phyloP scores from a whole-genome alignment of 2,113 vertebrate species.

The Notiomystis cincta region DNA sequence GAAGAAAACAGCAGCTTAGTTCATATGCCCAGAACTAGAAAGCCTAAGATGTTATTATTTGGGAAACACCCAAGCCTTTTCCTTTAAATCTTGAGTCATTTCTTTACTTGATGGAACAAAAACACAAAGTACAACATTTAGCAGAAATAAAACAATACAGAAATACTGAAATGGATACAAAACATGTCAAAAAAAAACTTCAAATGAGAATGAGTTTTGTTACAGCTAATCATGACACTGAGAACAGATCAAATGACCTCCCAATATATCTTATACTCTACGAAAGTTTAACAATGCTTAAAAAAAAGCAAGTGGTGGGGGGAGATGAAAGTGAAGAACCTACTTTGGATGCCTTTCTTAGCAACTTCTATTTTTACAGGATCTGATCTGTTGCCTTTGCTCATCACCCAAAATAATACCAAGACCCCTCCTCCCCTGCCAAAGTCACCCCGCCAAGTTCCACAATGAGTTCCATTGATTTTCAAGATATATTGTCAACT shows the following conservation, averaged over 20 bases:
- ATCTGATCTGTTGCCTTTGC: constrained; percentile 17
- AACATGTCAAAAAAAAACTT: constrained; percentile 11
- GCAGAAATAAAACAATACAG: constrained; percentile 29
- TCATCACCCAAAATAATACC: constrained; percentile 51
- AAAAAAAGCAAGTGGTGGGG: not conserved
- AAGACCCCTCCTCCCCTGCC: constrained; percentile 9
- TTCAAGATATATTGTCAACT: constrained; percentile 57
- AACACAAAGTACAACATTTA: constrained; percentile 31
- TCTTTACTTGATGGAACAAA: constrained; percentile 51
- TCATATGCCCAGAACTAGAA: constrained; percentile 7
- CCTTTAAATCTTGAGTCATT: constrained; percentile 48
- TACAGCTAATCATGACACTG: not conserved
- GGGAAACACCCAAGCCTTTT: constrained; percentile 41
- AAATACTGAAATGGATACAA: not conserved
- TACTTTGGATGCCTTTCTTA: constrained; percentile 29
- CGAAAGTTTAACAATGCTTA: constrained; percentile 41
- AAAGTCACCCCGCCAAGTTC: constrained; percentile 36
- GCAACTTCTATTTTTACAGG: constrained; percentile 67
- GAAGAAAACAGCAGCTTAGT: constrained; percentile 16
- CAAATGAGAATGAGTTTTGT: not conserved
- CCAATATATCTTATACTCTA: not conserved
- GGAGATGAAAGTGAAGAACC: constrained; percentile 13
- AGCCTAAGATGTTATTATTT: not conserved
- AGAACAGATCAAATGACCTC: constrained; percentile 29
- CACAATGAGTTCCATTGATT: constrained; percentile 51